phyloP scores from a whole-genome alignment of 2,113 vertebrate genomes.

The Odocoileus virginianus region DNA sequence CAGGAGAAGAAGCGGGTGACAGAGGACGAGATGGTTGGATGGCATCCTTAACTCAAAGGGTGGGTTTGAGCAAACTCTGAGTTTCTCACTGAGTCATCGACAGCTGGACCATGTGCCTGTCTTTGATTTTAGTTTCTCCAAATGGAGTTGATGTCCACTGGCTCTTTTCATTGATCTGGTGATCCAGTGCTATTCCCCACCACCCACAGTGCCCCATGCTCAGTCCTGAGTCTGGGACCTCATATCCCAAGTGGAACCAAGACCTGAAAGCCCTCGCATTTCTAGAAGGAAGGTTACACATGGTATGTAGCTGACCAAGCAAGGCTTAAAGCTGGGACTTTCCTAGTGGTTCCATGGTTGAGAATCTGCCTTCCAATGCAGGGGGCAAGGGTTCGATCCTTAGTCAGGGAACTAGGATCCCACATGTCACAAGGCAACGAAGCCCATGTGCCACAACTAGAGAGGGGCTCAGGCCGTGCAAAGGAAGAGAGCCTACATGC shows the following conservation, averaged over 20 bases:
- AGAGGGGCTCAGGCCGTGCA: neutral
- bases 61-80: neutral
- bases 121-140: neutral
- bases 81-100: fast-evolving
- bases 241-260: neutral
- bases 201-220: fast-evolving
- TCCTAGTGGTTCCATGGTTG: neutral
- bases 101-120: fast-evolving
- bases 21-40: neutral
- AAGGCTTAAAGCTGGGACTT: neutral
- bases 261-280: fast-evolving
- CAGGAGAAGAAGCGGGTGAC: neutral
- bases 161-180: neutral
- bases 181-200: too few relatives aligned
- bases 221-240: neutral
- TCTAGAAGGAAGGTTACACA: neutral
- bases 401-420: neutral
- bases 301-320: neutral
- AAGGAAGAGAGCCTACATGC: neutral
- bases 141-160: neutral
- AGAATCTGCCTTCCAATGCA: neutral
- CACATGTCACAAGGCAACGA: neutral
- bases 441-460: neutral
- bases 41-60: fast-evolving
- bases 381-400: fast-evolving